Conservation (phyloP, 2,888 invertebrate species). For the Rotaria sp. region DNA sequence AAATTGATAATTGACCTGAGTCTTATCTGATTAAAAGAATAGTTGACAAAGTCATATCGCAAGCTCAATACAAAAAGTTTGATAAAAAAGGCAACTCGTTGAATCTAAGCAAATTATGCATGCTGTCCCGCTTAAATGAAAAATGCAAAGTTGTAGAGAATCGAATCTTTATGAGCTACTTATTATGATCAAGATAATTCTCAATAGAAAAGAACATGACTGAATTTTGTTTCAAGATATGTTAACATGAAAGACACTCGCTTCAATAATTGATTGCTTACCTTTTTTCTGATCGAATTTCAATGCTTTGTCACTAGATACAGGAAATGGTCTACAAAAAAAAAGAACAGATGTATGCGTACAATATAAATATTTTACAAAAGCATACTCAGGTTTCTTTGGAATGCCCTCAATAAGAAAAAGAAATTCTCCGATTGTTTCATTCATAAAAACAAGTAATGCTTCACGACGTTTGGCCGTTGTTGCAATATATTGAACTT, state of each 20-base stretch:
- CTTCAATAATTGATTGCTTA: not conserved
- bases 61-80: too few relatives aligned
- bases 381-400: slow-evolving; percentile 46
- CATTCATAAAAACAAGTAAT: slow-evolving; percentile 50
- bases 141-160: too few relatives aligned
- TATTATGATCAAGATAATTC: too few relatives aligned
- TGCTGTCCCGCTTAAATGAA: too few relatives aligned
- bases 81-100: too few relatives aligned
- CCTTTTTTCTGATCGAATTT: slow-evolving; percentile 7
- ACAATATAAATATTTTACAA: not conserved
- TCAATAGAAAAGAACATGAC: too few relatives aligned
- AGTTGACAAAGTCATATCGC: too few relatives aligned
- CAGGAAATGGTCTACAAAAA: not conserved
- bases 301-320: not conserved
- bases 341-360: not conserved
- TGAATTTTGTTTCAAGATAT: too few relatives aligned
- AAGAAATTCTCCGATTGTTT: slow-evolving; percentile 52
- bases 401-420: slow-evolving; percentile 52
- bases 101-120: too few relatives aligned
- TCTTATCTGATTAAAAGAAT: too few relatives aligned
- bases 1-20: too few relatives aligned
- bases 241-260: not conserved
- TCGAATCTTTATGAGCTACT: too few relatives aligned
- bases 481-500: slow-evolving; percentile 21
- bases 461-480: slow-evolving; percentile 26